A percentile compares a stretch with the other conserved stretches of the same genome.
Conservation (phyloP, 2,888 invertebrate species). For the Mamestra brassicae region DNA sequence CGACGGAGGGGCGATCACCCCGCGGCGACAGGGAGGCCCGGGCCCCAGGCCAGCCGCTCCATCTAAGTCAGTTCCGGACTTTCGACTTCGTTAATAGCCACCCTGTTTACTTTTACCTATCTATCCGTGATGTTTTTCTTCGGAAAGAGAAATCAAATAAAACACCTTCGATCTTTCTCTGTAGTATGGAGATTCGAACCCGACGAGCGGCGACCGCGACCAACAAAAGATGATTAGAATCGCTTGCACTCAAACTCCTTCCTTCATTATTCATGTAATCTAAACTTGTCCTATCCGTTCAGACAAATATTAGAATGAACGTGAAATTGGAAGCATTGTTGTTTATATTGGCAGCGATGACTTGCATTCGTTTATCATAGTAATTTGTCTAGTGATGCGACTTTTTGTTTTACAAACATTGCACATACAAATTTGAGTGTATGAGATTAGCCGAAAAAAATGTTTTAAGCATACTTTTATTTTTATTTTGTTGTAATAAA, state of each 20-base stretch:
- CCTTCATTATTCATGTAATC: slow-evolving; percentile 26
- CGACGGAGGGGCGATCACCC: slow-evolving; percentile 71
- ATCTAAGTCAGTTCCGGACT: slow-evolving; percentile 71
- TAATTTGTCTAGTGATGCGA: neutral
- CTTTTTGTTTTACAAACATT: slow-evolving; percentile 34
- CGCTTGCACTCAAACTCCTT: slow-evolving; percentile 20
- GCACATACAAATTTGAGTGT: neutral
- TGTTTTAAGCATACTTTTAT: too few relatives aligned
- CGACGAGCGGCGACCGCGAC: slow-evolving; percentile 1
- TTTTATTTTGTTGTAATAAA: too few relatives aligned
- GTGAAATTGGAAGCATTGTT: slow-evolving; percentile 29
- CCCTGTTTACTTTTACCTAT: slow-evolving; percentile 71
- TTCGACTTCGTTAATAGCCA: slow-evolving; percentile 71
- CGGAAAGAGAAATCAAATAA: slow-evolving; percentile 60
- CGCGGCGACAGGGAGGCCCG: slow-evolving; percentile 65
- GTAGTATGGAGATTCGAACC: slow-evolving; percentile 40
- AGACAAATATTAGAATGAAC: slow-evolving; percentile 7
- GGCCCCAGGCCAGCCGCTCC: slow-evolving; percentile 57
- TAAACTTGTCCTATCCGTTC: slow-evolving; percentile 18
- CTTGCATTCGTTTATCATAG: slow-evolving; percentile 1
- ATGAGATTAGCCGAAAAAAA: neutral
- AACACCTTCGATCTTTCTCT: slow-evolving; percentile 48
- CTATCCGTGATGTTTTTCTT: slow-evolving; percentile 62
- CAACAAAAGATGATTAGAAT: slow-evolving; percentile 34
- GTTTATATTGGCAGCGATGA: slow-evolving; percentile 9